Conservation (phyloP, 2,113 vertebrate genomes). For the Puffinus mauretanicus region DNA sequence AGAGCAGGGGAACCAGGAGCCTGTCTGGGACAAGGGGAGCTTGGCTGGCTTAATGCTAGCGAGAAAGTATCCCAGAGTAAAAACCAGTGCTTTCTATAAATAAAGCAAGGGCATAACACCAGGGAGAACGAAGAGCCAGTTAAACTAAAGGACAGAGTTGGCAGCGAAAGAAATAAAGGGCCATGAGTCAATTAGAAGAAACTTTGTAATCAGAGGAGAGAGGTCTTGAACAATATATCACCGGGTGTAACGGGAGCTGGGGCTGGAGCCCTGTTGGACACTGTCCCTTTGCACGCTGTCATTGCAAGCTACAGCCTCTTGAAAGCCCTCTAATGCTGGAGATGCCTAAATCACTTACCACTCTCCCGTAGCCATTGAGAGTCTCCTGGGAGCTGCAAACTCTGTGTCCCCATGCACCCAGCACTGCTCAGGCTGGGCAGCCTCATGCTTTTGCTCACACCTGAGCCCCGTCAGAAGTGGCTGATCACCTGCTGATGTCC, state of each 20-base stretch:
- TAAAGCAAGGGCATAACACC: constrained; percentile 42
- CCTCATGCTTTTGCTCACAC: not conserved
- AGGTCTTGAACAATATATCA: not conserved
- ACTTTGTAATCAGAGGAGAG: not conserved
- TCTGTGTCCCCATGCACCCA: not conserved
- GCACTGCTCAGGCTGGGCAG: not conserved
- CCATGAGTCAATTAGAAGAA: not conserved
- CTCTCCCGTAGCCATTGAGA: not conserved
- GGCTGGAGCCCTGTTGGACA: not conserved
- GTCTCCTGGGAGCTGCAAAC: not conserved
- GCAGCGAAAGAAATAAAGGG: constrained; percentile 1
- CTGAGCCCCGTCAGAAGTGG: not conserved
- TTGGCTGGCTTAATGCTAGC: not conserved
- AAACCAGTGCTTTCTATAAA: constrained; percentile 42
- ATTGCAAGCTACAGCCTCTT: not conserved
- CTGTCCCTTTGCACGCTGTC: not conserved
- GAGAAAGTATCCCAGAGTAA: not conserved
- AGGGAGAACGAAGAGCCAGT: not conserved
- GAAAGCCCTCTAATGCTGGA: not conserved
- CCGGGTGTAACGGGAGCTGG: not conserved
- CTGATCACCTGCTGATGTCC: not conserved
- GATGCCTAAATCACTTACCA: not conserved
- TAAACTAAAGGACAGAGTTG: not conserved
- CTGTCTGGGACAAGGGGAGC: not conserved
- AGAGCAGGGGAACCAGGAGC: not conserved